Conservation (phyloP, 2,797 vertebrate species). For the Girardinus metallicus region DNA sequence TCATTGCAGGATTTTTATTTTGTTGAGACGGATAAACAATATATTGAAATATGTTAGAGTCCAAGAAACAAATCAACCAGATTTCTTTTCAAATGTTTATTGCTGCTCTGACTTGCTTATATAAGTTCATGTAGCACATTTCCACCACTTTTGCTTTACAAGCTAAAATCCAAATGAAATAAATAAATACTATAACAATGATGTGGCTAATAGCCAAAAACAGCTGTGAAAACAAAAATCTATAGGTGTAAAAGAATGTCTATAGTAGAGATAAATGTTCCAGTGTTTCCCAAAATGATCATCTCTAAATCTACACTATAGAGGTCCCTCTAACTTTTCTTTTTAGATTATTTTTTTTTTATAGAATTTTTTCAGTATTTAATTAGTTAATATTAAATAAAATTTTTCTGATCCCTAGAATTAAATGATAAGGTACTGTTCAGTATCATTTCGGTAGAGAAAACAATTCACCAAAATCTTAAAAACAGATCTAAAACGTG, state of each 20-base stretch:
- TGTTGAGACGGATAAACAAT: background rate
- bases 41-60: background rate
- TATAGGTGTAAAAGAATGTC: background rate
- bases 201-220: background rate
- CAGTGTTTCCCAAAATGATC: background rate
- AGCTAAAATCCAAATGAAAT: too few species aligned
- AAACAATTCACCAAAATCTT: background rate
- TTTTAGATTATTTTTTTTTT: background rate
- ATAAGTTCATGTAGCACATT: too few species aligned
- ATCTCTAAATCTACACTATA: background rate
- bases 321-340: background rate
- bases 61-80: background rate
- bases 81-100: background rate
- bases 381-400: background rate
- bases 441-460: background rate
- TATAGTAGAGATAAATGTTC: background rate
- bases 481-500: background rate
- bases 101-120: background rate
- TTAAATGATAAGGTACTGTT: background rate
- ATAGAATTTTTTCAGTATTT: background rate
- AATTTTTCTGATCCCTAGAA: background rate
- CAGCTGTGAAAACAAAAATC: background rate
- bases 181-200: background rate
- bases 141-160: too few species aligned
- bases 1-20: background rate